Evolutionary conservation across 2,888 invertebrate species (phyloP).

Genomic region (Sinohyriopsis cumingii): DNA sequence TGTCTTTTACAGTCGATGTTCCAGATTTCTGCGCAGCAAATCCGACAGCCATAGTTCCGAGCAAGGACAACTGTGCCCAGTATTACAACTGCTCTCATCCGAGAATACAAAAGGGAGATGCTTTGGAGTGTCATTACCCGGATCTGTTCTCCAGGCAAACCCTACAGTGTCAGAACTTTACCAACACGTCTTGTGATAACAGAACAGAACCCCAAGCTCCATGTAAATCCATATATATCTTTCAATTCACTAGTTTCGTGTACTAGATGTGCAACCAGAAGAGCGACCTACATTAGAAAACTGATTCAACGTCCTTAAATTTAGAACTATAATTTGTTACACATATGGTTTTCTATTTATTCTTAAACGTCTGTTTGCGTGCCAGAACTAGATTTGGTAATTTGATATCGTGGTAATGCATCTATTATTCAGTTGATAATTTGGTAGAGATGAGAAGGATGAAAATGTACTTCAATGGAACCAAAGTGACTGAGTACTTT

Average conservation of each 20-base stretch:
- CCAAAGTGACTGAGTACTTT: no score
- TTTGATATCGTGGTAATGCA: no score
- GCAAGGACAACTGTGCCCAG: constrained; percentile 21
- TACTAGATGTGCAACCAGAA: no score
- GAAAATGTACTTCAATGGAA: no score
- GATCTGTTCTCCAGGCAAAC: constrained; percentile 22
- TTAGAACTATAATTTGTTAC: no score
- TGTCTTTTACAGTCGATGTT: constrained; percentile 1
- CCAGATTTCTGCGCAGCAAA: constrained; percentile 4
- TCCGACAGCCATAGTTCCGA: constrained; percentile 9
- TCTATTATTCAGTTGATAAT: no score
- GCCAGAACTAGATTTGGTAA: no score
- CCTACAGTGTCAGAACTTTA: constrained; percentile 17
- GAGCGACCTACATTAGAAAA: no score
- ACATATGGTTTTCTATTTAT: no score
- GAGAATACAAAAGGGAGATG: constrained; percentile 1
- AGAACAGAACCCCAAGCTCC: constrained; percentile 28
- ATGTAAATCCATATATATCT: constrained; percentile 17
- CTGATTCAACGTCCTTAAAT: no score
- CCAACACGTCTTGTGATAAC: constrained; percentile 17
- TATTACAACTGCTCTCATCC: constrained; percentile 21
- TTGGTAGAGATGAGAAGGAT: no score
- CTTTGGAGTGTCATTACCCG: constrained; percentile 25
- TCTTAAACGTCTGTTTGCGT: no score
- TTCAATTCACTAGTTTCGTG: background rate